phyloP scores from a whole-genome alignment of 1,140 invertebrate genomes.

The Linepithema humile region DNA sequence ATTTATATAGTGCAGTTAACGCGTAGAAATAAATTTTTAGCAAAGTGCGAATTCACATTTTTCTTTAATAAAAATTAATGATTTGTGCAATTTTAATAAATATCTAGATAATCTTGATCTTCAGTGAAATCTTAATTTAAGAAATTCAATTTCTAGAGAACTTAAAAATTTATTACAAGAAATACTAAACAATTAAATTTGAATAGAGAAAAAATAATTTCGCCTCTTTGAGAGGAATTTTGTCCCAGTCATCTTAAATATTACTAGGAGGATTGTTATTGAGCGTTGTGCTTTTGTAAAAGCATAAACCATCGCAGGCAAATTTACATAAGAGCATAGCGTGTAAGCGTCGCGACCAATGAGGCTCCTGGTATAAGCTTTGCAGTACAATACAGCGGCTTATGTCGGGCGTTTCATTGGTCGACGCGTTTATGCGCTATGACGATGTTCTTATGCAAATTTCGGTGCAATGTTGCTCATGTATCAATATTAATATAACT shows the following conservation, averaged over 20 bases:
- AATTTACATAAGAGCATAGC: slow-evolving; percentile 54
- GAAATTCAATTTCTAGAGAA: not conserved
- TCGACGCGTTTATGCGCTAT: slow-evolving; percentile 42
- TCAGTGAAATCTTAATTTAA: not conserved
- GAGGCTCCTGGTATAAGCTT: slow-evolving; percentile 46
- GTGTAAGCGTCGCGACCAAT: slow-evolving; percentile 43
- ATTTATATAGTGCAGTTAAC: not conserved
- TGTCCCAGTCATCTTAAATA: not conserved
- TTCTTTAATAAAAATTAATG: not conserved
- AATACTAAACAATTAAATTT: not conserved
- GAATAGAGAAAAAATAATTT: not conserved
- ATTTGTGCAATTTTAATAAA: not conserved
- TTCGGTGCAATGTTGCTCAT: slow-evolving; percentile 34
- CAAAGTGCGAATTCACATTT: not conserved
- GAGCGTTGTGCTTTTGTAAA: slow-evolving; percentile 30
- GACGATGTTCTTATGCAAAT: slow-evolving; percentile 54
- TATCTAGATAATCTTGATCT: not conserved
- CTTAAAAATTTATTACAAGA: not conserved
- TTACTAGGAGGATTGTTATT: not conserved
- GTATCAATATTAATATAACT: slow-evolving; percentile 57
- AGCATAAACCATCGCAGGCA: slow-evolving; percentile 33
- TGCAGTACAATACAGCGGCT: slow-evolving; percentile 44
- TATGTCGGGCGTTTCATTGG: slow-evolving; percentile 42
- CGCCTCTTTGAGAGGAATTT: not conserved
- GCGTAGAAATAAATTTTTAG: not conserved